Evolutionary conservation across 2,888 invertebrate species (phyloP).

Genomic region (Pterobdella sp.): DNA sequence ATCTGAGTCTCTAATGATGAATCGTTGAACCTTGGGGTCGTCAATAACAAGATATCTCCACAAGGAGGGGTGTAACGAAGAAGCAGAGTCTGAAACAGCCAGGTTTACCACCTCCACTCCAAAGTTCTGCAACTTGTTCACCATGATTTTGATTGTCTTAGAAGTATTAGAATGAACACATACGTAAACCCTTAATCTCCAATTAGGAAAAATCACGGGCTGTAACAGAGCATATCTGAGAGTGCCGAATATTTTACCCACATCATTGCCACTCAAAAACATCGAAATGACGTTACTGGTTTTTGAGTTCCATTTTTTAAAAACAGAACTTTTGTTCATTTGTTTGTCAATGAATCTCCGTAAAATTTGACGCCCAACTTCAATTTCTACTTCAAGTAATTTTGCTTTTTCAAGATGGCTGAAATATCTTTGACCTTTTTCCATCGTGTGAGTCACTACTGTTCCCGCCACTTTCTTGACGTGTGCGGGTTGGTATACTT

Average conservation of each 20-base stretch:
- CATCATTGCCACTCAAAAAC: conserved; percentile 35
- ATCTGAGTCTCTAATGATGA: conserved; percentile 35
- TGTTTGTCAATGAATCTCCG: conserved; percentile 32
- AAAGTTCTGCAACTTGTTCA: conserved; percentile 35
- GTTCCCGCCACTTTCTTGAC: conserved; percentile 35
- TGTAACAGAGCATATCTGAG: conserved; percentile 37
- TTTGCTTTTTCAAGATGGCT: conserved; percentile 37
- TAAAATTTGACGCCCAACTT: conserved; percentile 37
- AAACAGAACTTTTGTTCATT: conserved; percentile 24
- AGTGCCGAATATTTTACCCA: conserved; percentile 34
- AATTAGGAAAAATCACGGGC: conserved; percentile 35
- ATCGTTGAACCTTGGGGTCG: conserved; percentile 35
- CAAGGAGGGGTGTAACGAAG: conserved; percentile 32
- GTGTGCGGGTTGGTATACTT: conserved; percentile 40
- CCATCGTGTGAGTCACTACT: conserved; percentile 39
- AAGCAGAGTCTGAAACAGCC: conserved; percentile 19
- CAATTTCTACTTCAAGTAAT: conserved; percentile 36
- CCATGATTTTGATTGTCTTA: conserved; percentile 30
- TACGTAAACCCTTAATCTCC: conserved; percentile 37
- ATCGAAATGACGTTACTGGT: conserved; percentile 35
- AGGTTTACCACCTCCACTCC: conserved; percentile 37
- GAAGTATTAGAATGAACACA: background rate
- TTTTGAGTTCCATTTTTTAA: conserved; percentile 24
- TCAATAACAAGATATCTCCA: conserved; percentile 37
- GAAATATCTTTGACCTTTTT: conserved; percentile 37